Percentiles rank a stretch among this genome's conserved stretches.
Evolutionary conservation across 2,113 vertebrate genomes (phyloP).

Genomic region (Catharus minimus): DNA sequence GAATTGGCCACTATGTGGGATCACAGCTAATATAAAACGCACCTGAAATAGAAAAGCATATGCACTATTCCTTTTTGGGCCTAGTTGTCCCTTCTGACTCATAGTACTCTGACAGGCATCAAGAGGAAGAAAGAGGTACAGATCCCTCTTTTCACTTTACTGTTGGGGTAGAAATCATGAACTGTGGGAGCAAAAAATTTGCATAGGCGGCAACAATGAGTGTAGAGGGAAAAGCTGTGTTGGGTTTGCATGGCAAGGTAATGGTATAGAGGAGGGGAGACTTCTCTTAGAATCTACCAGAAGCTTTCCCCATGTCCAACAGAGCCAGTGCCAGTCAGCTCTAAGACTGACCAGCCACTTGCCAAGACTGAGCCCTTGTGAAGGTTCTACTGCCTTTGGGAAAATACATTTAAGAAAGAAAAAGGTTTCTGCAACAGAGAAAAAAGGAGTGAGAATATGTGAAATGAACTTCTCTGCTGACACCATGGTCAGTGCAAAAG

Average conservation of each 20-base stretch:
- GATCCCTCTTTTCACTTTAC: background rate
- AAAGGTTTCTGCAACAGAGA: background rate
- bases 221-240: background rate
- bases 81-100: background rate
- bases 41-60: background rate
- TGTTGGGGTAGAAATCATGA: background rate
- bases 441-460: background rate
- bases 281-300: background rate
- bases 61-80: background rate
- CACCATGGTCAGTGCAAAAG: background rate
- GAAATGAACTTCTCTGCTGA: background rate
- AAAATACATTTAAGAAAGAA: background rate
- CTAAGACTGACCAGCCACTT: background rate
- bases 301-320: background rate
- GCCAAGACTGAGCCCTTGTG: background rate
- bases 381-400: background rate
- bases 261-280: background rate
- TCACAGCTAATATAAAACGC: background rate
- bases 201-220: background rate
- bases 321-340: background rate
- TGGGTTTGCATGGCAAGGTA: background rate
- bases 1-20: background rate
- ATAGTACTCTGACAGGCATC: background rate
- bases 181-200: background rate
- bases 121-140: background rate